These are phyloP conservation scores for Heterotilapia buettikoferi DNA, from an alignment of 2,113 vertebrate genomes.

Conservation along the genomic window DNA sequence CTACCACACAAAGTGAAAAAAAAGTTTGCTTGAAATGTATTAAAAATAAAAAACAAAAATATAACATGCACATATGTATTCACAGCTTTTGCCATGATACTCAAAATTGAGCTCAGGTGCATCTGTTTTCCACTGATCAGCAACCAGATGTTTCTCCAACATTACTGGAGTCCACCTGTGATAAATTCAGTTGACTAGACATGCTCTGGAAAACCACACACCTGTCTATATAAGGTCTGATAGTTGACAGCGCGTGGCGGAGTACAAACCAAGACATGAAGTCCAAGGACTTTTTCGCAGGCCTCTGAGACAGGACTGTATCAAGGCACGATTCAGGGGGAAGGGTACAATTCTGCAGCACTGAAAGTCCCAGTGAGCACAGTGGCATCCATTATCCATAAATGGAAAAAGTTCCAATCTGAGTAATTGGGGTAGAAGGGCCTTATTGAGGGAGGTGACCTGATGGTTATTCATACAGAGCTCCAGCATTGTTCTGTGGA, in stretches of 20 bases:
- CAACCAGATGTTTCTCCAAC: not conserved
- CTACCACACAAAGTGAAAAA: not conserved
- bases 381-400: not conserved
- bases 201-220: not conserved
- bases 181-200: not conserved
- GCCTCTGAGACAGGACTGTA: not conserved
- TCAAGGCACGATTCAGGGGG: fast-evolving
- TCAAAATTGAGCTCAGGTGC: not conserved
- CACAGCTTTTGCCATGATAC: not conserved
- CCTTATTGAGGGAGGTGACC: not conserved
- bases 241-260: fast-evolving
- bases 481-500: not conserved
- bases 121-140: not conserved
- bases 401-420: not conserved
- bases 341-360: not conserved
- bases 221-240: not conserved
- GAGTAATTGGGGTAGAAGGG: not conserved
- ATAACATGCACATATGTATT: not conserved
- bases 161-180: not conserved
- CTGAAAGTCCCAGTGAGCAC: not conserved
- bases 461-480: not conserved
- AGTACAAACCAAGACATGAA: not conserved
- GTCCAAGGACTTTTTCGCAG: not conserved
- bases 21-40: not conserved
- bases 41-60: not conserved